These are phyloP conservation scores for Epinephelus malabaricus DNA, from an alignment of 2,797 vertebrate genomes.

Conservation along the genomic window DNA sequence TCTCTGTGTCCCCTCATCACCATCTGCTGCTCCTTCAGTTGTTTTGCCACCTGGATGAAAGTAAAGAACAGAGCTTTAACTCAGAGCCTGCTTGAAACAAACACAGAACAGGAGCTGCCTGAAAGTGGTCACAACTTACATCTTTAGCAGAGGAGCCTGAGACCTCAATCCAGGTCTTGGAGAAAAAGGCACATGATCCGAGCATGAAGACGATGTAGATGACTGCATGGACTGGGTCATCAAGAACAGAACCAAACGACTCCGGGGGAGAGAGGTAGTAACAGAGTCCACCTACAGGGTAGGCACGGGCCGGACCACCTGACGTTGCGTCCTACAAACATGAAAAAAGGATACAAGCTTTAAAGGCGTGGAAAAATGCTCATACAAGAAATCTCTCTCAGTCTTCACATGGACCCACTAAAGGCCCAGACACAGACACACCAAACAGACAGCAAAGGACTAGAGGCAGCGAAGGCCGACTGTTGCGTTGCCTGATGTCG, in stretches of 20 bases:
- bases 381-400: too few species aligned
- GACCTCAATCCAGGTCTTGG: constrained; percentile 99
- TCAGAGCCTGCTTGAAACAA: neutral
- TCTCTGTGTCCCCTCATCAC: constrained; percentile 99
- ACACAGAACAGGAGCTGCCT: neutral
- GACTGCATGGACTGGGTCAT: constrained; percentile 94
- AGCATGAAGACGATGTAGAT: constrained; percentile 99
- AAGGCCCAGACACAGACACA: too few species aligned
- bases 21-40: constrained; percentile 99
- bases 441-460: too few species aligned
- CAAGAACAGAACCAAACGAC: constrained; percentile 94
- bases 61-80: constrained; percentile 9
- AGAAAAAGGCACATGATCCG: constrained; percentile 98
- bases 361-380: neutral
- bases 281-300: constrained; percentile 97
- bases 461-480: too few species aligned
- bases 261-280: constrained; percentile 98
- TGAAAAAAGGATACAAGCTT: constrained; percentile 9
- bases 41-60: constrained; percentile 93
- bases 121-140: constrained; percentile 83
- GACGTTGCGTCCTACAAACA: constrained; percentile 88
- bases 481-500: too few species aligned
- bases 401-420: too few species aligned
- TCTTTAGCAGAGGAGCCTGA: constrained; percentile 99
- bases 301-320: constrained; percentile 96